Evolutionary conservation across 2,113 vertebrate species (phyloP).

Genomic region (Ptychochromis oligacanthus): DNA sequence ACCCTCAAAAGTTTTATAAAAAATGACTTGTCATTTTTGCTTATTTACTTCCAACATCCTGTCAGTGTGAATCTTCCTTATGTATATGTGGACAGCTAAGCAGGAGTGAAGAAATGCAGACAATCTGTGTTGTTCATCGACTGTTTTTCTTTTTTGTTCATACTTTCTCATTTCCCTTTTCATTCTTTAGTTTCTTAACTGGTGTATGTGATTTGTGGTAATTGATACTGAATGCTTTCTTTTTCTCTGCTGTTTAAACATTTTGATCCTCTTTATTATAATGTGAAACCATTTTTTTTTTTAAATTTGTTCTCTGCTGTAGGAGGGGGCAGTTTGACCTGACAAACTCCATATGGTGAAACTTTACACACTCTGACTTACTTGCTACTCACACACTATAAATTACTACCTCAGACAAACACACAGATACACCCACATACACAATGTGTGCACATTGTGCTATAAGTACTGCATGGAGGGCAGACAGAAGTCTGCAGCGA

Average conservation of each 20-base stretch:
- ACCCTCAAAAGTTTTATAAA: background rate
- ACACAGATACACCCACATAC: constrained; percentile 12
- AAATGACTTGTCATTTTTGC: background rate
- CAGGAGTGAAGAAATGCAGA: background rate
- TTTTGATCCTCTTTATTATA: background rate
- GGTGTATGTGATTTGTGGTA: background rate
- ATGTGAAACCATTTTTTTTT: background rate
- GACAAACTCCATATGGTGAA: constrained; percentile 41
- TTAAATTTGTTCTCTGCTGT: background rate
- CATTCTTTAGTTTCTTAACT: background rate
- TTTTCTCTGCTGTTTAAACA: background rate
- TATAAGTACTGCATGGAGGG: background rate
- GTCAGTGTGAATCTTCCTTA: background rate
- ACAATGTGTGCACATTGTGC: background rate
- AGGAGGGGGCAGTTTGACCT: constrained; percentile 24
- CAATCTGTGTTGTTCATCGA: background rate
- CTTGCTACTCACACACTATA: background rate
- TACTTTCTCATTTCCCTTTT: background rate
- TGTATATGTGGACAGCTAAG: background rate
- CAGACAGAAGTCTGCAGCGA: constrained; percentile 9
- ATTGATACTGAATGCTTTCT: background rate
- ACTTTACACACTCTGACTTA: background rate
- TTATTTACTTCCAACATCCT: background rate
- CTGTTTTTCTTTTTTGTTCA: background rate
- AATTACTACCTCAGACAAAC: background rate